Evolutionary conservation across 2,888 invertebrate genomes (phyloP), one percentile per base, ranked within the genome.

Genomic region (Xestia rhomboidea): DNA sequence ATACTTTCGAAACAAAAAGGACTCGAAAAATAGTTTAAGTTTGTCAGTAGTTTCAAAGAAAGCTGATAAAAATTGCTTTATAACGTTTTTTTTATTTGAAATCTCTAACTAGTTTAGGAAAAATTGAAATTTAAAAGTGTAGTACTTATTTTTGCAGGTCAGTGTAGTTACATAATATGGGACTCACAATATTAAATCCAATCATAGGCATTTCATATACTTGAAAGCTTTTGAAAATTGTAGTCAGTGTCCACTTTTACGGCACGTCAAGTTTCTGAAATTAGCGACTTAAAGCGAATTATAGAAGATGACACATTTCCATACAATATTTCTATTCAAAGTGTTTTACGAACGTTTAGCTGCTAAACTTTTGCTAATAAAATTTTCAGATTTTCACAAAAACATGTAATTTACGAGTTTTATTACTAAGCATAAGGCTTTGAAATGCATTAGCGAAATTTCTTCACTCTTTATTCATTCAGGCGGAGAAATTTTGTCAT

Each of bases 301-400:
- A 68, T 44, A 8, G 18, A 60, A 66, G 83, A 69, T 68, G 51
- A 62, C 57, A 68, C 46, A 72, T 81, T 83, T 83, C 62, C 30
- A 62, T 70, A 18, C 21, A 79, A 63, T n/a, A 73, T 69, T 73
- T 73, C 68, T 67, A 69, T 83, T 78, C 60, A 83, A 67, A 73
- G 57, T 34, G 30, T 69, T 79, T 79, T 79, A 83, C 27, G 79
- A 57, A 83, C 73, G 62, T 73, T 81, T 73, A 83, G 73, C 73
- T 54, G 46, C 68, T 68, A 44, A 68, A 64, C n/a, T 27, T 41
- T 78, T 18, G n/a, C 60, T 83, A 62, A 54, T 83, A 81, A 83
- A 60, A 57, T 68, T 8, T 77, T 71, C 62, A 63, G 38, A 18
- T 64, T 68, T 71, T 49, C 27, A 30, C 68, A 77, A 71, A 77